phyloP scores from a whole-genome alignment of 2,113 vertebrate genomes.

The Alligator sinensis region DNA sequence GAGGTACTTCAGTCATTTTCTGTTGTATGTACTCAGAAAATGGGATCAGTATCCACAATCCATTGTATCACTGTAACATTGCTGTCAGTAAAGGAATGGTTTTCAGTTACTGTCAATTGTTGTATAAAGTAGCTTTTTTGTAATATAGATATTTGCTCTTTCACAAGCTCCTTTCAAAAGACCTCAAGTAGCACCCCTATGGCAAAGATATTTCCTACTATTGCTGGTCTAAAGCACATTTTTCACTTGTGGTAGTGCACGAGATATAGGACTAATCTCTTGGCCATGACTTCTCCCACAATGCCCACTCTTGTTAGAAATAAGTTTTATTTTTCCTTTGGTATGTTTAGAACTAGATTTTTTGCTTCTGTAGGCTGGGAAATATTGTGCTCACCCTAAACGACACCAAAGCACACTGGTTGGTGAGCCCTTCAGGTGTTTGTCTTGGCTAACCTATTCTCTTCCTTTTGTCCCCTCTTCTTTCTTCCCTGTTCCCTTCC shows the following conservation, averaged over 20 bases:
- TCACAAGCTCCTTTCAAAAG: background rate
- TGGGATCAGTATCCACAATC: background rate
- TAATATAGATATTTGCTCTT: background rate
- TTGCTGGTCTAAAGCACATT: background rate
- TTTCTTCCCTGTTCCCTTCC: conserved; percentile 44
- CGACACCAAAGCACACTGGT: conserved; percentile 24
- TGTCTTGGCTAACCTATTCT: conserved; percentile 23
- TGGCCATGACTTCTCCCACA: background rate
- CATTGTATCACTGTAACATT: accelerated
- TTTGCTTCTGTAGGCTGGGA: background rate
- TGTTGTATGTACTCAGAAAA: background rate
- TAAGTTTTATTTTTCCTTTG: conserved; percentile 28
- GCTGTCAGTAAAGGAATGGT: background rate
- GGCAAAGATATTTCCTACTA: background rate
- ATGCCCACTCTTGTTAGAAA: background rate
- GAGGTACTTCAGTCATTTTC: background rate
- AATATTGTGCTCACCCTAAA: background rate
- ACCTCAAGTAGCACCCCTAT: background rate
- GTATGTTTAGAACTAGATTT: conserved; percentile 31
- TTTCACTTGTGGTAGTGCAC: background rate
- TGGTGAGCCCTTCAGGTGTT: conserved; percentile 48
- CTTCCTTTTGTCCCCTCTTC: conserved; percentile 50
- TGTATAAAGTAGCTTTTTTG: background rate
- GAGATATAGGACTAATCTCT: background rate
- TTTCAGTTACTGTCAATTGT: background rate